Base-by-base conservation (phyloP, 2,888 invertebrate genomes). In the Strigamia crassipes region DNA sequence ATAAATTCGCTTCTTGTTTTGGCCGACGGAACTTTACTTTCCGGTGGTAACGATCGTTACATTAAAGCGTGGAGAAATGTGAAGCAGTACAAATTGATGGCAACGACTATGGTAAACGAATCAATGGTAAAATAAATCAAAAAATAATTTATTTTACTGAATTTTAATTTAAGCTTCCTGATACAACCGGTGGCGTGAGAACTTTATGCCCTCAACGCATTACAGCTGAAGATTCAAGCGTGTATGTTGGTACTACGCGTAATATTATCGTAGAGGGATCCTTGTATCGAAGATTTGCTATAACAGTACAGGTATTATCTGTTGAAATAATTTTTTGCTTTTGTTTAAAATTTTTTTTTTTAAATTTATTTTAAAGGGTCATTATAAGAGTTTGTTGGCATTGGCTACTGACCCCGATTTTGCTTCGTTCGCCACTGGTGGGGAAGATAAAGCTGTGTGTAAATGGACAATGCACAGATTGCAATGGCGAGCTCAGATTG, bases 61-160 rank as follows among this genome's bases (percentile, higher is more conserved):
- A 94, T 97, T 84, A 94, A 94, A 0, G 96, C 96, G 0, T 97
- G 96, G 97, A 96, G 96, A 87, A 93, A 95, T 0, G 88, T 94
- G 83, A 95, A 95, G 87, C 95, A 95, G 87, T 96, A 96, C 87
- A 95, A 94, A 88, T 92, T 94, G 86, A 94, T 96, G 85, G 94
- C 95, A 0, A 95, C 95, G 86, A 94, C 94, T 0, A 96, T 95
- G 91, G 95, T 95, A 85, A 86, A 86, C 84, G 41, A 41, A 21
- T 38, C 1, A 38, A 79, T 78, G n/a, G 38, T 38, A 18, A 27
- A 42, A 42, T 46, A 21, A 80, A 23, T 80, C 5, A 51, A 23
- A 66, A n/a, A 23, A 27, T 21, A 1, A 81, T 34, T 18, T 61
- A 4, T 1, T 34, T 81, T 15, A 31, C 15, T 31, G 6, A 1